phyloP scores from a whole-genome alignment of 1,140 invertebrate genomes.

The Popillia japonica region DNA sequence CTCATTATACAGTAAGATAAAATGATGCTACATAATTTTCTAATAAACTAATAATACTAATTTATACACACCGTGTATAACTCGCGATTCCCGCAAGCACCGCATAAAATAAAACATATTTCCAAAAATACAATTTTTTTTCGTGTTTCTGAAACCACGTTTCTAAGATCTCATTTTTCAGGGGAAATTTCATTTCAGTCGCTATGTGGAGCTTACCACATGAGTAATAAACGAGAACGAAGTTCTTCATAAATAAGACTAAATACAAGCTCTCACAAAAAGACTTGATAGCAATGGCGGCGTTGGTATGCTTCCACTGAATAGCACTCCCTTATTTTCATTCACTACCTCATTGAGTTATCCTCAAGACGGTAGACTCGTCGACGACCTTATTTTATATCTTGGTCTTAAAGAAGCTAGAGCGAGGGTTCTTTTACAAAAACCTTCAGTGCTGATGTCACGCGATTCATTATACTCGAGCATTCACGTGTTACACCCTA shows the following conservation, averaged over 20 bases:
- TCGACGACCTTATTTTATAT: constrained; percentile 11
- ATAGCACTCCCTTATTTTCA: constrained; percentile 4
- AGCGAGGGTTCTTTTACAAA: constrained; percentile 1
- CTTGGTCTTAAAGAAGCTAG: not conserved
- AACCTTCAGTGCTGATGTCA: not conserved
- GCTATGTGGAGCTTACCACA: not conserved
- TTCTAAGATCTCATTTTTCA: not conserved
- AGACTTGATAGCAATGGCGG: constrained; percentile 6
- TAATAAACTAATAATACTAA: too few species aligned
- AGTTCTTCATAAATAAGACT: constrained; percentile 11
- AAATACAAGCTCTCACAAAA: constrained; percentile 1
- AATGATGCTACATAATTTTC: too few species aligned
- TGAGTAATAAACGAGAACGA: not conserved
- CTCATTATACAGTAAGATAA: too few species aligned
- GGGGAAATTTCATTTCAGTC: not conserved
- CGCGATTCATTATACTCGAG: not conserved
- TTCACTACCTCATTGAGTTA: constrained; percentile 10
- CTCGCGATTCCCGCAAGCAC: too few species aligned
- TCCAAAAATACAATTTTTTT: not conserved
- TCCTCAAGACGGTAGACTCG: not conserved
- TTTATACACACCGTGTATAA: too few species aligned
- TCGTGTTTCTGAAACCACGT: not conserved
- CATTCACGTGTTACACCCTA: constrained; percentile 9
- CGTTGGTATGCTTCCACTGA: not conserved
- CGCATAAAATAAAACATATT: too few species aligned